Evolutionary conservation across 2,797 vertebrate species (phyloP).

Genomic region (Muscicapa striata): DNA sequence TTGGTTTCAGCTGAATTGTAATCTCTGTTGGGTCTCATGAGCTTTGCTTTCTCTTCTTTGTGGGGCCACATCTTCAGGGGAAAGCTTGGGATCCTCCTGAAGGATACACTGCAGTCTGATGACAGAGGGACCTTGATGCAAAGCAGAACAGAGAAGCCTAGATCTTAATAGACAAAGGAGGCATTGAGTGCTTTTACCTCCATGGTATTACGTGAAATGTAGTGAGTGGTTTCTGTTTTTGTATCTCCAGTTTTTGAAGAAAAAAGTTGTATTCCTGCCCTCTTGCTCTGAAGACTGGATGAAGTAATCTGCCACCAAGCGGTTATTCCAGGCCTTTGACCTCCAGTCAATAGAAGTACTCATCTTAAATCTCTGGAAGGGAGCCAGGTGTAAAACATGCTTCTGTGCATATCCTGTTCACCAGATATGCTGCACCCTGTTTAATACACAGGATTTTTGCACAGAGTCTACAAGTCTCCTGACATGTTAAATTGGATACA

Average conservation of each 20-base stretch:
- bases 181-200: background rate
- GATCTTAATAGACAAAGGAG: background rate
- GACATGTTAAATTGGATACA: background rate
- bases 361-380: background rate
- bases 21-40: background rate
- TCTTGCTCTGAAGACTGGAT: background rate
- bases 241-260: background rate
- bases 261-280: background rate
- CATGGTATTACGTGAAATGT: background rate
- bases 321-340: conserved; percentile 23
- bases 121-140: background rate
- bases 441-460: background rate
- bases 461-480: background rate
- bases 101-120: background rate
- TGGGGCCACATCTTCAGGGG: background rate
- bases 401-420: background rate
- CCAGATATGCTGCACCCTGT: background rate
- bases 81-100: background rate
- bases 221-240: background rate
- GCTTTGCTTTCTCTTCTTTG: background rate
- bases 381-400: background rate
- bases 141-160: background rate
- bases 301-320: background rate
- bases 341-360: background rate
- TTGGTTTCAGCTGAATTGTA: background rate